Percentiles rank a stretch among this genome's conserved stretches.
These are phyloP conservation scores for Goniozus legneri DNA, from an alignment of 1,140 invertebrate species.

Conservation along the genomic window DNA sequence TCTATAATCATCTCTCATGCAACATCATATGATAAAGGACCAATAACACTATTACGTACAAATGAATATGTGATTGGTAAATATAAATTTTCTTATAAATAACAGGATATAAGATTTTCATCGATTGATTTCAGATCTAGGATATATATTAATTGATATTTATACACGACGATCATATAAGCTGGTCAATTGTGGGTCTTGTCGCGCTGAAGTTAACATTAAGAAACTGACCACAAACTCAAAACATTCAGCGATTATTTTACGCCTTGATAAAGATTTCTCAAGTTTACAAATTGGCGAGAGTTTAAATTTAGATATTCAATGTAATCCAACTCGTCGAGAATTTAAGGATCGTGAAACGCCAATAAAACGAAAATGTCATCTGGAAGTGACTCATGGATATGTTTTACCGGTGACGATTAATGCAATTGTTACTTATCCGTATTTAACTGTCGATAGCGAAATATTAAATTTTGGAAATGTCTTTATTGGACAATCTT, in stretches of 20 bases:
- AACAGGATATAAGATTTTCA: too few relatives aligned
- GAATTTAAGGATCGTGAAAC: conserved; percentile 21
- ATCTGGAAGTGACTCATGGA: conserved; percentile 34
- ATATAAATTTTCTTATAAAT: too few relatives aligned
- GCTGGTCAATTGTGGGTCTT: conserved; percentile 46
- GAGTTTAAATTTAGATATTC: conserved; percentile 28
- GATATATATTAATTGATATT: conserved; percentile 37
- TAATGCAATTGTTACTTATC: conserved; percentile 41
- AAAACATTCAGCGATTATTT: conserved; percentile 25
- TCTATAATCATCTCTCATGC: too few relatives aligned
- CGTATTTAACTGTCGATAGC: conserved; percentile 27
- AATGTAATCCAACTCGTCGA: conserved; percentile 27
- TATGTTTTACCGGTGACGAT: conserved; percentile 41
- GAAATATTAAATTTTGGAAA: conserved; percentile 41
- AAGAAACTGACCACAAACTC: conserved; percentile 14
- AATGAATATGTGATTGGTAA: too few relatives aligned
- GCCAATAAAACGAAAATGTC: conserved; percentile 26
- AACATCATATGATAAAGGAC: too few relatives aligned
- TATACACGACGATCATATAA: conserved; percentile 26
- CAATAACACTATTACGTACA: too few relatives aligned
- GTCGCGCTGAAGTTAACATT: conserved; percentile 27
- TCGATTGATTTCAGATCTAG: conserved; percentile 42
- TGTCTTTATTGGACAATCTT: conserved; percentile 44
- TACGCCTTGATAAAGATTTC: conserved; percentile 31
- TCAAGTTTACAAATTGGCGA: conserved; percentile 27